Base-by-base conservation (phyloP, 1,140 invertebrate species). In the Thaumatotibia leucotreta region DNA sequence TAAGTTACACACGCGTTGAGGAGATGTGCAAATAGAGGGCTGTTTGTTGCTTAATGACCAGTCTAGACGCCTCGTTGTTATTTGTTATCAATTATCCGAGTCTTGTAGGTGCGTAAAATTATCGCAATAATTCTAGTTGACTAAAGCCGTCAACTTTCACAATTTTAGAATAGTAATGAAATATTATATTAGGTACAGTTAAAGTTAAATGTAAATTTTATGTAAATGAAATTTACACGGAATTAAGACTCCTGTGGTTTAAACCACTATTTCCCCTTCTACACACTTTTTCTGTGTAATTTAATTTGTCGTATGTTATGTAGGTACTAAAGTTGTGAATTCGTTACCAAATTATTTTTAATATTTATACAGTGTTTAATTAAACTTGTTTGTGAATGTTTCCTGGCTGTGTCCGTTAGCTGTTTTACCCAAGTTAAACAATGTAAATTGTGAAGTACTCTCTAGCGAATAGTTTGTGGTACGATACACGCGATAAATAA, bases 381-480 rank as follows among this genome's bases (percentile, higher is more conserved):
- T 31, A n/a, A 29, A n/a, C 23, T 31, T 45, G 39, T 45, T 45
- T 20, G 29, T 27, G 8, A 29, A 58, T 27, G 24, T 58, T 58
- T 58, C 24, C 52, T 31, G 11, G 11, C 29, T 58, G 24, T 58
- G n/a, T 29, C 24, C 24, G 27, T 58, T 58, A 27, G 3, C n/a
- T 14, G 27, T 27, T 20, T 45, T 20, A 45, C 39, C 27, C 17
- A 45, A 58, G 52, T 58, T 58, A 27, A 58, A 58, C 52, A 58
- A 58, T 58, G 52, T 58, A 10, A 27, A 58, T 58, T 58, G 24
- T 29, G 24, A 58, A 27, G 23, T 58, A 27, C 52, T 58, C 52
- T 27, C 52, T 58, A n/a, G 52, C 50, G 50, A 52, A 27, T 27
- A 52, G 50, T n/a, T 11, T 6, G 23, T 6, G 49, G 17, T 50